Percentiles rank a stretch among this genome's conserved stretches.
Conservation (phyloP, 2,113 vertebrate species). For the Indicator indicator region DNA sequence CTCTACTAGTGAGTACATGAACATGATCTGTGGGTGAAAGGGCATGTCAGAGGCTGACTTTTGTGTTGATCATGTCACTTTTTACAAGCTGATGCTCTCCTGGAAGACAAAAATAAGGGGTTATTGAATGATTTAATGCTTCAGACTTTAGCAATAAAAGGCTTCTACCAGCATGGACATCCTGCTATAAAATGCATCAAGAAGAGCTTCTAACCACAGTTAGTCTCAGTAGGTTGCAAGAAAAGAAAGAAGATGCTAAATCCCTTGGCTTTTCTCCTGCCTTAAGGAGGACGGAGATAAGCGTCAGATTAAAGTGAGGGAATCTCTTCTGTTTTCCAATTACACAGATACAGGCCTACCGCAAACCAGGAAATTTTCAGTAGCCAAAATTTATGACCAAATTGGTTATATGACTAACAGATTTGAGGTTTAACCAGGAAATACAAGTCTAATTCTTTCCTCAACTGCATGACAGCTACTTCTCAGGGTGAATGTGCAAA, state of each 20-base stretch:
- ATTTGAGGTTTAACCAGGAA: conserved; percentile 31
- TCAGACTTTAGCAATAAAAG: conserved; percentile 26
- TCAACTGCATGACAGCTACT: background rate
- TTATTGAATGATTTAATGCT: conserved; percentile 26
- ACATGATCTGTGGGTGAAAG: conserved; percentile 25
- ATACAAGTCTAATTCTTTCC: conserved; percentile 24
- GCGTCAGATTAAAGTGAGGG: conserved; percentile 41
- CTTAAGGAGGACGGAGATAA: conserved; percentile 61
- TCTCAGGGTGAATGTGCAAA: background rate
- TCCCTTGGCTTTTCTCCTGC: conserved; percentile 44
- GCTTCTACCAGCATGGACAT: conserved; percentile 2
- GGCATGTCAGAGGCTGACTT: conserved; percentile 29
- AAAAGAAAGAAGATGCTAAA: conserved; percentile 41
- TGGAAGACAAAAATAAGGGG: conserved; percentile 40
- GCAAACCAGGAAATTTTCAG: conserved; percentile 20
- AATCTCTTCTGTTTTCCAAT: conserved; percentile 52
- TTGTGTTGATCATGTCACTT: conserved; percentile 16
- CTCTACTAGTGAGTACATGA: background rate
- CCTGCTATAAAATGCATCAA: conserved; percentile 32
- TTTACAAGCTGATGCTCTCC: conserved; percentile 22
- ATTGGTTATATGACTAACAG: conserved; percentile 27
- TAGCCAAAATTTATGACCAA: conserved; percentile 41
- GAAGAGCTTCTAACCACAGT: conserved; percentile 42
- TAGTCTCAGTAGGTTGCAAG: conserved; percentile 44
- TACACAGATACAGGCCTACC: background rate